Base-by-base conservation (phyloP, 37 sponge, comb jelly and placozoan species). In the Chondrilla cf. caribensis region DNA sequence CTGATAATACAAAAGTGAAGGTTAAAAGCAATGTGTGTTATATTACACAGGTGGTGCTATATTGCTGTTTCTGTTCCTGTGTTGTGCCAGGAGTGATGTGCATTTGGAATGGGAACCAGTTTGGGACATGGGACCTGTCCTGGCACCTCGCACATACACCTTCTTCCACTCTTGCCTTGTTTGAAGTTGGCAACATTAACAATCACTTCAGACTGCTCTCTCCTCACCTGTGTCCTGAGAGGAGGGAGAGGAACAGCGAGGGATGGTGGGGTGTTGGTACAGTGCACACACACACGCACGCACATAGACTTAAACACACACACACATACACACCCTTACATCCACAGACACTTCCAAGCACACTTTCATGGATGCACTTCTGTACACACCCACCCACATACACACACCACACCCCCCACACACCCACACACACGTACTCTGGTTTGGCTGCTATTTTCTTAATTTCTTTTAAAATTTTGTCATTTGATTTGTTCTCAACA, bases 71-170 rank as follows among this genome's bases (percentile, higher is more conserved):
- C n/a, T n/a, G n/a, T n/a, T n/a, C n/a, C n/a, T n/a, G n/a, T n/a
- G n/a, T n/a, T n/a, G n/a, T n/a, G n/a, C n/a, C n/a, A n/a, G n/a
- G n/a, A n/a, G n/a, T n/a, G n/a, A n/a, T n/a, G n/a, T n/a, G n/a
- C n/a, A n/a, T n/a, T n/a, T n/a, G n/a, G n/a, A n/a, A n/a, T n/a
- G n/a, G n/a, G n/a, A n/a, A n/a, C n/a, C n/a, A n/a, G n/a, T n/a
- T n/a, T n/a, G n/a, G n/a, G n/a, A n/a, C n/a, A n/a, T 4, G 94
- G 88, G 18, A 89, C 79, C 78, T 96, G 94, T 1, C 94, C 97
- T 36, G 97, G 92, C 0, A 96, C 82, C 79, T 88, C 90, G 80
- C 97, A 96, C 25, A 96, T 96, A 59, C 97, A 96, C 4, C 35
- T 25, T 28, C 87, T 33, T 44, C 94, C 92, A 65, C 43, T 47